A percentile compares a stretch with the other conserved stretches of the same genome.
Conservation (phyloP, 2,797 vertebrate species). For the Clarias fuscus region DNA sequence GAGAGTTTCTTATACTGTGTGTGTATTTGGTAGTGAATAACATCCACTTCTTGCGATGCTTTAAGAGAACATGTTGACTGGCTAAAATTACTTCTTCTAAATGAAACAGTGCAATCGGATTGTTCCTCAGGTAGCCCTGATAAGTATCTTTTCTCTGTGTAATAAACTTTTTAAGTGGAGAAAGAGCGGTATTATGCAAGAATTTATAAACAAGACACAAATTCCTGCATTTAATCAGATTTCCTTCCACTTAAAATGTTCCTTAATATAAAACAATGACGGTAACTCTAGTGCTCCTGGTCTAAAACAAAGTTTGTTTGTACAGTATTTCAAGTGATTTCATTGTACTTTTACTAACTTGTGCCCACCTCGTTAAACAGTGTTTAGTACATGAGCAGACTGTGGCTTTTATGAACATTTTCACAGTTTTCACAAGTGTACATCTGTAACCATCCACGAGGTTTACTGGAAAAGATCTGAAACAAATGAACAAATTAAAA, state of each 20-base stretch:
- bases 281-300: neutral
- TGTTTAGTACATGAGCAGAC: neutral
- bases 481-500: neutral
- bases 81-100: neutral
- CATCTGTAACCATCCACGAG: neutral
- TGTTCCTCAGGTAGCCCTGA: neutral
- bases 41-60: neutral
- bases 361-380: neutral
- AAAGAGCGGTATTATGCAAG: conserved; percentile 19
- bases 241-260: conserved; percentile 4
- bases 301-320: conserved; percentile 17
- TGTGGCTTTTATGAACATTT: neutral
- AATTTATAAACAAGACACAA: conserved; percentile 26
- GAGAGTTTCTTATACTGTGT: neutral
- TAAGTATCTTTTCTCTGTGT: conserved; percentile 6
- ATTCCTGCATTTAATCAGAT: conserved; percentile 2
- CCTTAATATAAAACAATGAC: conserved; percentile 21
- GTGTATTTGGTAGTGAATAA: neutral
- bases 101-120: neutral
- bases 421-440: neutral
- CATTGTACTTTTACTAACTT: conserved; percentile 1
- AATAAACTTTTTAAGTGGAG: conserved; percentile 18
- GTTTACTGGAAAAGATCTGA: neutral
- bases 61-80: neutral
- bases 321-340: conserved; percentile 7